Conservation (phyloP, 35 echinoderm and acorn worm genomes). For the Heliocidaris erythrogramma region DNA sequence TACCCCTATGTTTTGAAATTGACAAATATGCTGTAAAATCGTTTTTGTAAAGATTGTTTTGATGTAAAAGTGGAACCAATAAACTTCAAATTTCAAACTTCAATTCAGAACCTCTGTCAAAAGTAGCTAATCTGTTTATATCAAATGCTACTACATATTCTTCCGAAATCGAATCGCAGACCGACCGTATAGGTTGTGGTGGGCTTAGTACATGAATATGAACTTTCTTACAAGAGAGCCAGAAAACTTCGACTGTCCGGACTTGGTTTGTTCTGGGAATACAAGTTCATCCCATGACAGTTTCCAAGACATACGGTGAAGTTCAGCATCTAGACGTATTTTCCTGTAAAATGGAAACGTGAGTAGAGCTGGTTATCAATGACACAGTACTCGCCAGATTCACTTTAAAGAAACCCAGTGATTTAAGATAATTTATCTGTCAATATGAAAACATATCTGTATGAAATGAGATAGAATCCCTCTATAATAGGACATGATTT, state of each 20-base stretch:
- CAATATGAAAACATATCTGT: too few species aligned
- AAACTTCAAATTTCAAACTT: too few species aligned
- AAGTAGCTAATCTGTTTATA: background rate
- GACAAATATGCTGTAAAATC: too few species aligned
- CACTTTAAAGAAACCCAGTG: background rate
- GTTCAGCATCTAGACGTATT: slow-evolving; percentile 55
- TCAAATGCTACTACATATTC: background rate
- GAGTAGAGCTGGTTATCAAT: background rate
- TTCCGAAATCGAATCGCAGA: background rate
- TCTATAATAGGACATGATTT: too few species aligned
- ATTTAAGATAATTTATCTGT: background rate
- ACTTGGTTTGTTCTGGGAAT: slow-evolving; percentile 43
- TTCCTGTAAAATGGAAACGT: background rate
- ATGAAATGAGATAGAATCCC: too few species aligned
- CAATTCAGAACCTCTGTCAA: background rate
- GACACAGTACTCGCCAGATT: background rate
- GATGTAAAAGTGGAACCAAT: too few species aligned
- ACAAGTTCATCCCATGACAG: slow-evolving; percentile 34
- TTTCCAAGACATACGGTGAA: slow-evolving; percentile 34
- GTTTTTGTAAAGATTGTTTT: too few species aligned
- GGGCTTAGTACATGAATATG: background rate
- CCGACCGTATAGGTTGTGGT: background rate
- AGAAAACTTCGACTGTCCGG: slow-evolving; percentile 37
- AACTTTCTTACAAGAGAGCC: slow-evolving; percentile 37
- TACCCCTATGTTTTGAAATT: too few species aligned